A percentile compares a stretch with the other conserved stretches of the same genome.
These are phyloP conservation scores for Phoxinus phoxinus DNA, from an alignment of 2,113 vertebrate genomes.

Conservation along the genomic window DNA sequence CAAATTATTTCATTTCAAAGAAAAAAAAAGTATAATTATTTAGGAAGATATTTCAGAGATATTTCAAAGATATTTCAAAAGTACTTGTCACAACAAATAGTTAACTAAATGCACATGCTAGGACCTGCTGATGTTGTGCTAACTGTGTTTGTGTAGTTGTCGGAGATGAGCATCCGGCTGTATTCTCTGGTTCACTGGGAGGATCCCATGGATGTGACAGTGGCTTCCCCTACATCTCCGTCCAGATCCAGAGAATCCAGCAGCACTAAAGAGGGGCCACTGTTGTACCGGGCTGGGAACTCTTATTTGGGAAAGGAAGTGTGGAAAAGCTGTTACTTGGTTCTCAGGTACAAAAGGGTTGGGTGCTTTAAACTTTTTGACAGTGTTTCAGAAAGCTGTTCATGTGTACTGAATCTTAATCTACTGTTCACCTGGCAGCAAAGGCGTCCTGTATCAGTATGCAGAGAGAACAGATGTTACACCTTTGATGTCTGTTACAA, in stretches of 20 bases:
- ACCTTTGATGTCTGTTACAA: slow-evolving; percentile 90
- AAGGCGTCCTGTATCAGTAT: slow-evolving; percentile 90
- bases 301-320: slow-evolving; percentile 94
- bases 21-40: no score
- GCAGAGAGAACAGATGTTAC: slow-evolving; percentile 86
- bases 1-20: not conserved
- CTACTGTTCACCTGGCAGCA: slow-evolving; percentile 71
- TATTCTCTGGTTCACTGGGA: slow-evolving; percentile 97
- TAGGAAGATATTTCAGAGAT: not conserved
- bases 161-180: slow-evolving; percentile 81
- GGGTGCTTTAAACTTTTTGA: not conserved
- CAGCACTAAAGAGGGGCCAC: slow-evolving; percentile 85
- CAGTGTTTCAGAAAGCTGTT: not conserved
- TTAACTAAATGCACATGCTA: not conserved
- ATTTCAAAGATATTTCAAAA: not conserved
- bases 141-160: slow-evolving; percentile 72
- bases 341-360: slow-evolving; percentile 83
- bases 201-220: slow-evolving; percentile 84
- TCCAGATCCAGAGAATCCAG: slow-evolving; percentile 55
- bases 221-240: slow-evolving; percentile 69
- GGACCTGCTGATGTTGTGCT: not conserved
- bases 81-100: not conserved
- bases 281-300: slow-evolving; percentile 87
- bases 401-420: slow-evolving; percentile 6
- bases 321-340: slow-evolving; percentile 93